Conservation (phyloP, 2,113 vertebrate species). For the Alouatta palliata region DNA sequence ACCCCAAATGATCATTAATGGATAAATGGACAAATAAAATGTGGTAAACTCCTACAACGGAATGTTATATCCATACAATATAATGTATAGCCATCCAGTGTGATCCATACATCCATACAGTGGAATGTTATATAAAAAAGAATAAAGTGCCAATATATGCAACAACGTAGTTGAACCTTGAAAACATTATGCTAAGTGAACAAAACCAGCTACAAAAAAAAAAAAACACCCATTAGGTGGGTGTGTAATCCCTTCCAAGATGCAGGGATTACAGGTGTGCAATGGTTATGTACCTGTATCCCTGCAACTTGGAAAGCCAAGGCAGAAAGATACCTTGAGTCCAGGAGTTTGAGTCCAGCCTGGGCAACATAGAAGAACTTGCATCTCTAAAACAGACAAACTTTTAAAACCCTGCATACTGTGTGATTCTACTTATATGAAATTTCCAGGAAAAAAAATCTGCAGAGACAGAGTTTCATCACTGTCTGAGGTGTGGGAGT, state of each 20-base stretch:
- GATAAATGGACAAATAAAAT: neutral
- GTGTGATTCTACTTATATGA: neutral
- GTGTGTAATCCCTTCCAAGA: no score
- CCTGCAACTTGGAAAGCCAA: no score
- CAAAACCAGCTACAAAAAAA: neutral
- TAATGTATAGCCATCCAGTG: neutral
- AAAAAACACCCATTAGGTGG: neutral
- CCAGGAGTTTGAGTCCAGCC: no score
- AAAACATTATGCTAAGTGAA: constrained; percentile 23
- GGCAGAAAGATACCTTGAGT: no score
- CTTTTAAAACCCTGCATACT: no score
- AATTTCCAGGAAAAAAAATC: neutral
- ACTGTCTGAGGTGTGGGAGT: neutral
- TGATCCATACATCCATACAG: neutral
- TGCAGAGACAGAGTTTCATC: neutral
- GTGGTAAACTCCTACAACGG: neutral
- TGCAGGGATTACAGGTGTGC: no score
- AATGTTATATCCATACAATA: neutral
- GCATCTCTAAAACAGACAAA: no score
- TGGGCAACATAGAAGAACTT: no score
- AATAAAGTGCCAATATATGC: neutral
- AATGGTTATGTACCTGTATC: no score
- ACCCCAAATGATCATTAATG: neutral
- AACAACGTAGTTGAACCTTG: neutral
- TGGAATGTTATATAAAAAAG: neutral